These are phyloP conservation scores for Drosophila oshimai DNA, from an alignment of 1,140 invertebrate genomes.

Conservation along the genomic window DNA sequence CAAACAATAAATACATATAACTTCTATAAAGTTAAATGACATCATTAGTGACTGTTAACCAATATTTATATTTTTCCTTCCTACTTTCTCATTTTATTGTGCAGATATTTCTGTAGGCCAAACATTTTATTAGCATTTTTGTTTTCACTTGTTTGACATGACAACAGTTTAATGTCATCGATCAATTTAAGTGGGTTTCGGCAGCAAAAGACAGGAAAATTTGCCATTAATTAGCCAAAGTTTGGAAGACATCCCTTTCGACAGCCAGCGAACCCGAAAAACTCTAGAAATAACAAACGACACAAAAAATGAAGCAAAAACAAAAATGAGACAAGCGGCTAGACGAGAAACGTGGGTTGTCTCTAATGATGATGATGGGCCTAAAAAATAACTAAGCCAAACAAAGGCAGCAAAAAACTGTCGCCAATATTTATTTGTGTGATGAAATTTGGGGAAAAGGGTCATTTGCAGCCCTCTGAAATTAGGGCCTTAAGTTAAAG, in stretches of 20 bases:
- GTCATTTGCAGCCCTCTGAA: not conserved
- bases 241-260: slow-evolving; percentile 42
- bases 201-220: slow-evolving; percentile 41
- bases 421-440: slow-evolving; percentile 64
- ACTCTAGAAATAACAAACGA: slow-evolving; percentile 33
- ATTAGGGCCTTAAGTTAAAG: slow-evolving; percentile 8
- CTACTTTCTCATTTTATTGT: not conserved
- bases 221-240: slow-evolving; percentile 72
- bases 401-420: slow-evolving; percentile 46
- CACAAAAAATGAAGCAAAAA: slow-evolving; percentile 11
- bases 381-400: slow-evolving; percentile 26
- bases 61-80: not conserved
- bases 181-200: slow-evolving; percentile 52
- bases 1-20: not conserved
- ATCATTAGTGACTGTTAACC: not conserved
- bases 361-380: slow-evolving; percentile 62
- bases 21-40: not conserved
- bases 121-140: slow-evolving; percentile 27
- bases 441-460: slow-evolving; percentile 14
- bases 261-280: not conserved
- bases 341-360: slow-evolving; percentile 47
- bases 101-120: slow-evolving; percentile 1
- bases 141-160: slow-evolving; percentile 35
- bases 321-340: slow-evolving; percentile 31
- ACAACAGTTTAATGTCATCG: slow-evolving; percentile 64